These are phyloP conservation scores for Actinemys pallida DNA, from an alignment of 2,113 vertebrate genomes.

Conservation along the genomic window DNA sequence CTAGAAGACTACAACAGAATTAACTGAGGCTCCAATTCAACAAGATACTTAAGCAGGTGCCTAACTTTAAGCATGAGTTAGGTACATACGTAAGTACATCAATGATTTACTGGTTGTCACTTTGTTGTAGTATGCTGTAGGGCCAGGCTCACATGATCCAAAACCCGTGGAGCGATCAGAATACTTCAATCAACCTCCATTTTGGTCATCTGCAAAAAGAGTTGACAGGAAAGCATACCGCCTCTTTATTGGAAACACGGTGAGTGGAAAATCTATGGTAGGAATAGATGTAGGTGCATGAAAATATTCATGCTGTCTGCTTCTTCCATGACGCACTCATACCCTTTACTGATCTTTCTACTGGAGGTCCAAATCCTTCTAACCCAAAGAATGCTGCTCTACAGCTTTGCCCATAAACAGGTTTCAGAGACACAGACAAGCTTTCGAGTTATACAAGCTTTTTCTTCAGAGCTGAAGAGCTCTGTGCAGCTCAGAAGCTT, in stretches of 20 bases:
- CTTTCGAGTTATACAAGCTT: not conserved
- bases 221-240: conserved; percentile 19
- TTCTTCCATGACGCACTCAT: not conserved
- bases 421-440: not conserved
- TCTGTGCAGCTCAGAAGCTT: not conserved
- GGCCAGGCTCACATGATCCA: conserved; percentile 71
- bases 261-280: conserved; percentile 10
- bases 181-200: conserved; percentile 52
- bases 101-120: not conserved
- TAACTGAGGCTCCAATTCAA: not conserved
- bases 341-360: not conserved
- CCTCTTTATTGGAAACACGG: conserved; percentile 57
- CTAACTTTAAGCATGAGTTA: not conserved
- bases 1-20: not conserved
- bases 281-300: not conserved
- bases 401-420: not conserved
- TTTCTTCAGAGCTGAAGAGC: not conserved
- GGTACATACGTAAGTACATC: not conserved
- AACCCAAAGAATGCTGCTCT: not conserved
- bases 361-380: not conserved
- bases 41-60: not conserved
- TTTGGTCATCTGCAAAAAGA: conserved; percentile 76
- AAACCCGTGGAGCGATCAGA: conserved; percentile 19
- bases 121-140: conserved; percentile 57
- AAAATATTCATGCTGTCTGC: not conserved